Conservation (phyloP, 2,888 invertebrate species). For the Laspeyria flexula region DNA sequence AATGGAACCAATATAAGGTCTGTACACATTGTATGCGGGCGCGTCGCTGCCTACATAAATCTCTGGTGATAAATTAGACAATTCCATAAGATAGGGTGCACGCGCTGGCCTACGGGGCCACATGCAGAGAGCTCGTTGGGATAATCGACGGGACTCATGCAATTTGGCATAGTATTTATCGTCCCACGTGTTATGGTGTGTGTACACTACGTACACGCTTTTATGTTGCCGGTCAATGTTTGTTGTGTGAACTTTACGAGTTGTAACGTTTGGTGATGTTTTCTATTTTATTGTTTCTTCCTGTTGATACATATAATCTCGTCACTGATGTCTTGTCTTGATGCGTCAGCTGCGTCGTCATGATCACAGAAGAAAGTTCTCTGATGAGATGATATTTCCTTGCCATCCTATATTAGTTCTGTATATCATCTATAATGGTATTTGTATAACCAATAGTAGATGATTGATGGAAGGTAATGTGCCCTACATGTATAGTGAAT, state of each 20-base stretch:
- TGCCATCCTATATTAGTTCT: no score
- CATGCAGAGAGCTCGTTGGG: constrained; percentile 56
- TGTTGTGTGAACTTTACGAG: constrained; percentile 47
- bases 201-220: constrained; percentile 30
- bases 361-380: constrained; percentile 7
- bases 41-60: constrained; percentile 71
- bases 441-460: no score
- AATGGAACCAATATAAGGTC: constrained; percentile 43
- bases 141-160: constrained; percentile 61
- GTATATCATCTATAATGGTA: no score
- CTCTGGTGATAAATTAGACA: constrained; percentile 74
- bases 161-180: constrained; percentile 59
- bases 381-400: no score
- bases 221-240: constrained; percentile 48
- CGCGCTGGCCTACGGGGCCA: constrained; percentile 49
- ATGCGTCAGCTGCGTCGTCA: constrained; percentile 23
- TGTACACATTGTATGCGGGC: constrained; percentile 63
- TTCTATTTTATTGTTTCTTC: constrained; percentile 34
- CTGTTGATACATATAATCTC: constrained; percentile 22
- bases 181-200: constrained; percentile 25
- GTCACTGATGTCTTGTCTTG: constrained; percentile 21
- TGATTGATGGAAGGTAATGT: no score
- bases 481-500: no score
- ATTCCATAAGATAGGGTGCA: constrained; percentile 73
- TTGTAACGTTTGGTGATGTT: constrained; percentile 44